These are phyloP conservation scores for Megatriorchis doriae DNA, from an alignment of 2,113 vertebrate species.

Conservation along the genomic window DNA sequence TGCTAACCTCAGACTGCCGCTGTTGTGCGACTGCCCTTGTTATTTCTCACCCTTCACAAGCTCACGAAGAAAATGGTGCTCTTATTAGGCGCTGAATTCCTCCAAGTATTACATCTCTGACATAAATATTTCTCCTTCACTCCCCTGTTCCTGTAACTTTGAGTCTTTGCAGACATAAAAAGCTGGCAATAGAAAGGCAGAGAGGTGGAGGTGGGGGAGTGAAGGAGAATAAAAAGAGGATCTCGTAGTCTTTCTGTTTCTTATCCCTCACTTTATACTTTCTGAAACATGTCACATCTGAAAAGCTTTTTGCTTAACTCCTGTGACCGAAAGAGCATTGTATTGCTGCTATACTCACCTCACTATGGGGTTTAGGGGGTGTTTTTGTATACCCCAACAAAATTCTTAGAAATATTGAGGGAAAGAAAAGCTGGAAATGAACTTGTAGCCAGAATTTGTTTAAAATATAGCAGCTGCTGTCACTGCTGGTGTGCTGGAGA, in stretches of 20 bases:
- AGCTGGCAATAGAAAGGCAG: neutral
- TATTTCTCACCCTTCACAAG: constrained; percentile 26
- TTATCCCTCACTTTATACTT: constrained; percentile 43
- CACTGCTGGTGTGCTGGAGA: constrained; percentile 39
- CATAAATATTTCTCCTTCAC: constrained; percentile 26
- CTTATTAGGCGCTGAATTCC: constrained; percentile 4
- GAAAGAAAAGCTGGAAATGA: constrained; percentile 62
- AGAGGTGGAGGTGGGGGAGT: neutral
- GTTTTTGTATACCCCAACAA: constrained; percentile 43
- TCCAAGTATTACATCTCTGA: constrained; percentile 24
- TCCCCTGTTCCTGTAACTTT: neutral
- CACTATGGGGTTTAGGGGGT: neutral
- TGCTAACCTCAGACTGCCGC: neutral
- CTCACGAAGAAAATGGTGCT: neutral
- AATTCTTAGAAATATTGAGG: constrained; percentile 60
- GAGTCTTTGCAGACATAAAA: neutral
- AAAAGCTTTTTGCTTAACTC: constrained; percentile 40
- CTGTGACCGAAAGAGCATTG: constrained; percentile 20
- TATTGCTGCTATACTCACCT: constrained; percentile 18
- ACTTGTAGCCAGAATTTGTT: constrained; percentile 53
- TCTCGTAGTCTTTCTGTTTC: neutral
- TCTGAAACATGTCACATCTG: neutral
- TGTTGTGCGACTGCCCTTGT: neutral
- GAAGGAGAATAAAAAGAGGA: neutral
- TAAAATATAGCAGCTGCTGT: constrained; percentile 66